Percentiles rank a stretch among this genome's conserved stretches.
These are phyloP conservation scores for Spatulosminthurus flaviceps DNA, from an alignment of 2,888 invertebrate genomes.

Conservation along the genomic window DNA sequence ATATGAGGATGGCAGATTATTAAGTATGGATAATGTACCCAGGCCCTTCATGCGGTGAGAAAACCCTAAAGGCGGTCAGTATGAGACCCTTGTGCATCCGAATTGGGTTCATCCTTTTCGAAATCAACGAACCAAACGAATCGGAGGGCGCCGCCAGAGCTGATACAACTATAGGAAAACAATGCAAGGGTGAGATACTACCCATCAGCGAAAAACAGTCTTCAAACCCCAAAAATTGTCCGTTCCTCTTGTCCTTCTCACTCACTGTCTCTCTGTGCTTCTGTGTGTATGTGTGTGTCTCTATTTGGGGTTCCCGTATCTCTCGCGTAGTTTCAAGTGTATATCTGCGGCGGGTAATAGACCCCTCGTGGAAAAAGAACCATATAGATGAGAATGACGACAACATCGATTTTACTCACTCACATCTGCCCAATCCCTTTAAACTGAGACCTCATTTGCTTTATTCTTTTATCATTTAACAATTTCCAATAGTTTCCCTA, in stretches of 20 bases:
- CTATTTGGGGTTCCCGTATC: not conserved
- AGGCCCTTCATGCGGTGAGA: constrained; percentile 56
- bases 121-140: constrained; percentile 61
- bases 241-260: constrained; percentile 38
- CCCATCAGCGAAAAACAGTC: constrained; percentile 54
- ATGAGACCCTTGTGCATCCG: constrained; percentile 52
- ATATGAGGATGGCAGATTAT: constrained; percentile 55
- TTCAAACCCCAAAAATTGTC: constrained; percentile 50
- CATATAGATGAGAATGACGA: constrained; percentile 21
- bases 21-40: constrained; percentile 42
- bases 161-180: constrained; percentile 60
- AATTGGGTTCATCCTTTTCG: constrained; percentile 63
- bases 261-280: not conserved
- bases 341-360: not conserved
- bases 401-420: constrained; percentile 9
- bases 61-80: constrained; percentile 56
- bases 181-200: constrained; percentile 54
- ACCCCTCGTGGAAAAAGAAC: not conserved
- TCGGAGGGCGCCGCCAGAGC: constrained; percentile 63
- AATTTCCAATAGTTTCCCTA: constrained; percentile 19
- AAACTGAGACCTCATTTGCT: constrained; percentile 52
- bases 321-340: not conserved
- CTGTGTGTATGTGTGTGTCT: not conserved
- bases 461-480: constrained; percentile 30
- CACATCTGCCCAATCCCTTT: constrained; percentile 52